A percentile compares a stretch with the other conserved stretches of the same genome.
Conservation (phyloP, 37 sponge, comb jelly and placozoan genomes). For the Trichoplax adhaerens region DNA sequence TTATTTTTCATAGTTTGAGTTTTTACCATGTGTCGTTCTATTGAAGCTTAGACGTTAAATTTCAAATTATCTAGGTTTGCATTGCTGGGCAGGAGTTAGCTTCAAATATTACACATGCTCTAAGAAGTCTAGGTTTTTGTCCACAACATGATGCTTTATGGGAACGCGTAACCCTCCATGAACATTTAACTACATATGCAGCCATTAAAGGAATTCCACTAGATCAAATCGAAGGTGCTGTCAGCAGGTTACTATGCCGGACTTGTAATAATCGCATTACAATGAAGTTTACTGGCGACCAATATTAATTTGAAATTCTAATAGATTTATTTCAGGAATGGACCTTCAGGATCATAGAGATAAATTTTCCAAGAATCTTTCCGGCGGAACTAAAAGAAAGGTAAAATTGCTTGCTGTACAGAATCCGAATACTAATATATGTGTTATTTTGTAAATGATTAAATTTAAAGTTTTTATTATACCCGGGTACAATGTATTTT, state of each 20-base stretch:
- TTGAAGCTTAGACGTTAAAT: too few species aligned
- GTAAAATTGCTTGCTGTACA: background rate
- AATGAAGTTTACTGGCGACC: too few species aligned
- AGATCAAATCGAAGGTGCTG: too few species aligned
- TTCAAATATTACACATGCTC: background rate
- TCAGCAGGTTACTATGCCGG: too few species aligned
- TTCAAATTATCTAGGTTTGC: background rate
- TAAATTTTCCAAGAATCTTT: conserved; percentile 3
- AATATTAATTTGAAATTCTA: background rate
- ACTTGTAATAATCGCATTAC: too few species aligned
- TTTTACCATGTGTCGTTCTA: too few species aligned
- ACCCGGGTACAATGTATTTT: background rate
- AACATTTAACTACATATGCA: conserved; percentile 5
- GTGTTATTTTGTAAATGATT: background rate
- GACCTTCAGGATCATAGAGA: conserved; percentile 2
- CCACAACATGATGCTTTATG: conserved; percentile 12
- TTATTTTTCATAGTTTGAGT: too few species aligned
- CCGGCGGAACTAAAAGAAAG: conserved; percentile 16
- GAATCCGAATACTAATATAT: too few species aligned
- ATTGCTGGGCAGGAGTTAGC: background rate
- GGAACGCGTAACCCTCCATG: background rate
- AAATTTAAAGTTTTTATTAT: background rate
- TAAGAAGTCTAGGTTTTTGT: conserved; percentile 4
- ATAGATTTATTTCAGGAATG: conserved; percentile 5
- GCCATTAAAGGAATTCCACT: background rate